Evolutionary conservation across 2,797 vertebrate species (phyloP).

Genomic region (Perodicticus potto): DNA sequence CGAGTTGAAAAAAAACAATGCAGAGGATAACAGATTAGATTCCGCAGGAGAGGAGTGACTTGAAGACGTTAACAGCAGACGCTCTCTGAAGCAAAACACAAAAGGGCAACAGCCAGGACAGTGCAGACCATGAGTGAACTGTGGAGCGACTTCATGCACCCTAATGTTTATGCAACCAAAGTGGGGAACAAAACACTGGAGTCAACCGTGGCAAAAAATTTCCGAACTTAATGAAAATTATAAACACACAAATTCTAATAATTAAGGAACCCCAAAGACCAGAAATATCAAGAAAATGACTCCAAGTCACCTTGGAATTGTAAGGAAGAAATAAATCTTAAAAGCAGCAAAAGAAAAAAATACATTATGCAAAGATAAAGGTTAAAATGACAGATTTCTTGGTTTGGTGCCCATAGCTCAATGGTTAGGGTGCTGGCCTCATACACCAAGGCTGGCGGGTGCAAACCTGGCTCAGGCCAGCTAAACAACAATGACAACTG

Average conservation of each 20-base stretch:
- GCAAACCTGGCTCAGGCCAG: no score
- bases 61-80: neutral
- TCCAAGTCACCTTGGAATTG: neutral
- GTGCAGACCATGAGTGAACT: neutral
- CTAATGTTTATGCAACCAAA: neutral
- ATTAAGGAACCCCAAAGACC: neutral
- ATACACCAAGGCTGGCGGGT: no score
- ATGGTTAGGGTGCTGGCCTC: no score
- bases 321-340: constrained; percentile 15
- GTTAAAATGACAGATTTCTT: neutral
- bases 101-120: neutral
- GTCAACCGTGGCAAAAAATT: neutral
- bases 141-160: neutral
- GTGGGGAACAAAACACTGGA: neutral
- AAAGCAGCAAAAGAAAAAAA: neutral
- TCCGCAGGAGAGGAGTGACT: neutral
- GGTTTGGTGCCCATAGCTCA: no score
- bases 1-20: neutral
- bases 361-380: neutral
- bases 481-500: no score
- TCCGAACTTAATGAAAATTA: constrained; percentile 13
- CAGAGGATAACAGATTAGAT: neutral
- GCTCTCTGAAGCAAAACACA: neutral
- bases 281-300: neutral
- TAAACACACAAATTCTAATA: neutral